phyloP scores from a whole-genome alignment of 2,888 invertebrate genomes.

The Macroteleia sp. region DNA sequence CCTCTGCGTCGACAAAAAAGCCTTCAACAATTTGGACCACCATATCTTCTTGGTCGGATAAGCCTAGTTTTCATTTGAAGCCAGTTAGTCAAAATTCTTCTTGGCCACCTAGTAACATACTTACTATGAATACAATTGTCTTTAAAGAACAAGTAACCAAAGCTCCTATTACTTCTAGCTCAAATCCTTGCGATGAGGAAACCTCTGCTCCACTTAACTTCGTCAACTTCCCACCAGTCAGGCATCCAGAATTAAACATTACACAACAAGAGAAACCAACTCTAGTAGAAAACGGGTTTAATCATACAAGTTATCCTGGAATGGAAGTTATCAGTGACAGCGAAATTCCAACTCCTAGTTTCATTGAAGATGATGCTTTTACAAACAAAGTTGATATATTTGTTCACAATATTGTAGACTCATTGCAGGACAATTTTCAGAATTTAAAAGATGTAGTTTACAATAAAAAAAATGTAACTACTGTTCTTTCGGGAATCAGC shows the following conservation, averaged over 20 bases:
- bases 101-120: conserved; percentile 62
- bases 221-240: conserved; percentile 93
- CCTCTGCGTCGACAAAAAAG: conserved; percentile 38
- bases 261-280: conserved; percentile 83
- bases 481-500: conserved; percentile 70
- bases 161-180: conserved; percentile 42
- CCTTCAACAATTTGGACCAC: conserved; percentile 77
- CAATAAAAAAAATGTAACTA: conserved; percentile 83
- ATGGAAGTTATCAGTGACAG: conserved; percentile 85
- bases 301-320: conserved; percentile 82
- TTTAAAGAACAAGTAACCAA: conserved; percentile 64
- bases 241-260: conserved; percentile 92
- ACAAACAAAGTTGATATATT: conserved; percentile 92
- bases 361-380: conserved; percentile 90
- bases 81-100: conserved; percentile 64
- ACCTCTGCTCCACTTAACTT: conserved; percentile 88
- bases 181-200: conserved; percentile 85
- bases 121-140: conserved; percentile 59
- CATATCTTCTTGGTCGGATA: conserved; percentile 74
- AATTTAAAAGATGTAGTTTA: conserved; percentile 91
- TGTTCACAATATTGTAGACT: conserved; percentile 93
- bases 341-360: conserved; percentile 91
- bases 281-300: conserved; percentile 79
- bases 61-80: conserved; percentile 77
- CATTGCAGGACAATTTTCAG: conserved; percentile 92